Percentiles rank a stretch among this genome's conserved stretches.
phyloP scores from a whole-genome alignment of 2,113 vertebrate species.

The Festucalex cinctus region DNA sequence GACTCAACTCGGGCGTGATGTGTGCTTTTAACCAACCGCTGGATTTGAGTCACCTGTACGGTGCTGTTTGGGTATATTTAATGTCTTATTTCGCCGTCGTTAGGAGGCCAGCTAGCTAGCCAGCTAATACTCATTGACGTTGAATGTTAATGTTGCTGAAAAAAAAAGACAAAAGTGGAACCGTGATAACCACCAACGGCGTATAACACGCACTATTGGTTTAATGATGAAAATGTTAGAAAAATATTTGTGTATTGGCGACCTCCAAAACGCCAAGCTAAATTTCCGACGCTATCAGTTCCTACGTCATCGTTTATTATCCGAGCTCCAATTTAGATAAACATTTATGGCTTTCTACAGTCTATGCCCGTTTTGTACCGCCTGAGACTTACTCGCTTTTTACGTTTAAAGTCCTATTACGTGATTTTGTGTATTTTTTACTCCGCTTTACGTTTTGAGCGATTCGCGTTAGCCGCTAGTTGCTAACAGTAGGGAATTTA shows the following conservation, averaged over 20 bases:
- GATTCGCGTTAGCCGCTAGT: neutral
- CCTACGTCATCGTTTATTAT: slow-evolving; percentile 4
- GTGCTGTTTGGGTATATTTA: neutral
- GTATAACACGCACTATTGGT: neutral
- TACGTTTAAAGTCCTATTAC: neutral
- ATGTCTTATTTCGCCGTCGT: slow-evolving; percentile 19
- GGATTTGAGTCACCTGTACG: fast-evolving
- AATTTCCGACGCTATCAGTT: neutral
- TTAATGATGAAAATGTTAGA: neutral
- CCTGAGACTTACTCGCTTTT: neutral
- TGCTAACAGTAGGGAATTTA: neutral
- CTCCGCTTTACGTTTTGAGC: neutral
- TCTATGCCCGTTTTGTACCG: neutral
- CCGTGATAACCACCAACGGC: neutral
- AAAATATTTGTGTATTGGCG: too few relatives aligned
- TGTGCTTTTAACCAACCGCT: fast-evolving
- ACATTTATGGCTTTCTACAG: neutral
- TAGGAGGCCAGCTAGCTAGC: slow-evolving; percentile 28
- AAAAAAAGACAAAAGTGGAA: neutral
- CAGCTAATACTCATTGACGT: neutral
- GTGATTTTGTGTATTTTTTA: neutral
- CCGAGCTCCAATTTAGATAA: neutral
- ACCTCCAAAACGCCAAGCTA: neutral
- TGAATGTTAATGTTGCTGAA: neutral
- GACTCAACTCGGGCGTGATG: fast-evolving